These are phyloP conservation scores for Disparrhopalites patrizii DNA, from an alignment of 2,888 invertebrate species.

Conservation along the genomic window DNA sequence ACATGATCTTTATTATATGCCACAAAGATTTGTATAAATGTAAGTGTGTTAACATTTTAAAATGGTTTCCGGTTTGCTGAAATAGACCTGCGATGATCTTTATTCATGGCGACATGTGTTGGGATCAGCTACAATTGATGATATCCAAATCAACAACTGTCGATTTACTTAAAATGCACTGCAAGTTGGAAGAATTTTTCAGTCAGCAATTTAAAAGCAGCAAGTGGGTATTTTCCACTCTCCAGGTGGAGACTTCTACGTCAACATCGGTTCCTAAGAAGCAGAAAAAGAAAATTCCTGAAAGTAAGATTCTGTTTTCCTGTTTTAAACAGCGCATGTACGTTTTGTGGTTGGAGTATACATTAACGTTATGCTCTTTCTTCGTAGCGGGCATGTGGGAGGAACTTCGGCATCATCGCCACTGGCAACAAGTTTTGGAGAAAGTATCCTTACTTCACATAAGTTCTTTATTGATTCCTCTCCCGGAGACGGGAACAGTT, in stretches of 20 bases:
- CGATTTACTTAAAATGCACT: constrained; percentile 93
- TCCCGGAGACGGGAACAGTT: constrained; percentile 65
- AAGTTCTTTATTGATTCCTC: constrained; percentile 52
- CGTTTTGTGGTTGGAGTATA: background rate
- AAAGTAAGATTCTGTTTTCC: constrained; percentile 38
- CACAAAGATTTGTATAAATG: background rate
- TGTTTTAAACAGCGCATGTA: constrained; percentile 1
- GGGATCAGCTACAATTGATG: constrained; percentile 96
- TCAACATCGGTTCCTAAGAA: constrained; percentile 41
- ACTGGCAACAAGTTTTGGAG: constrained; percentile 86
- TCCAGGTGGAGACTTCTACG: constrained; percentile 40
- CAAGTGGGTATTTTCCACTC: constrained; percentile 61
- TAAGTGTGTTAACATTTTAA: background rate
- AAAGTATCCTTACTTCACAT: constrained; percentile 77
- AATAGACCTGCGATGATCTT: constrained; percentile 79
- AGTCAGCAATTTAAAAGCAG: constrained; percentile 95
- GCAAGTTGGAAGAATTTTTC: constrained; percentile 95
- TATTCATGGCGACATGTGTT: constrained; percentile 84
- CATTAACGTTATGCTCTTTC: background rate
- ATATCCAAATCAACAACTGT: constrained; percentile 96
- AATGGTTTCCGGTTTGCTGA: no score
- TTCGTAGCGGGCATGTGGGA: constrained; percentile 39
- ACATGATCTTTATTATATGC: constrained; percentile 4
- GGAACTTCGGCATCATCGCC: constrained; percentile 70
- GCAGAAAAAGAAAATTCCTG: constrained; percentile 46